phyloP scores from a whole-genome alignment of 1,140 invertebrate genomes.

The Nebria ingens region DNA sequence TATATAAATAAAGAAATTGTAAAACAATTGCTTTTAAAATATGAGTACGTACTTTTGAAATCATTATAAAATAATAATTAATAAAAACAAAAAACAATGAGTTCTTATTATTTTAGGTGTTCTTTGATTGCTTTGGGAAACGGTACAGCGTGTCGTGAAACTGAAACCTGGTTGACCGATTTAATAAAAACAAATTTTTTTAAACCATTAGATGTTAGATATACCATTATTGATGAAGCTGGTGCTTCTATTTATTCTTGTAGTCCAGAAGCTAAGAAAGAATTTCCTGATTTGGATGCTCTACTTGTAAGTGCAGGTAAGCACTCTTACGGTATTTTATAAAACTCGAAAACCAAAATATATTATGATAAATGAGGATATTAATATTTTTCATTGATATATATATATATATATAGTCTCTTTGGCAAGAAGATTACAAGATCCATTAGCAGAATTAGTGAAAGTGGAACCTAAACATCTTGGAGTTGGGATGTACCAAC shows the following conservation, averaged over 20 bases:
- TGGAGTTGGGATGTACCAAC: slow-evolving; percentile 88
- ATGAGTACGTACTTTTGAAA: too few species aligned
- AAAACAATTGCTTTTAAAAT: slow-evolving; percentile 17
- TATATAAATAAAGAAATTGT: background rate
- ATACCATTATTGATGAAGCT: slow-evolving; percentile 78
- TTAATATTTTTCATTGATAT: background rate
- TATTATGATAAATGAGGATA: slow-evolving; percentile 5
- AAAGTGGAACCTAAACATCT: slow-evolving; percentile 88
- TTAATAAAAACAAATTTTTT: slow-evolving; percentile 48
- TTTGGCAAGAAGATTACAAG: slow-evolving; percentile 74
- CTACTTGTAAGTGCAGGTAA: slow-evolving; percentile 70
- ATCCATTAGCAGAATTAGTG: slow-evolving; percentile 81
- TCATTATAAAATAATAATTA: background rate
- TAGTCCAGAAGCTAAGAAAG: slow-evolving; percentile 67
- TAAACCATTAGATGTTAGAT: slow-evolving; percentile 45
- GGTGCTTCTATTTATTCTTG: slow-evolving; percentile 88
- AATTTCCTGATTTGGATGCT: slow-evolving; percentile 72
- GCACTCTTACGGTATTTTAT: too few species aligned
- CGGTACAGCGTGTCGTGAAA: slow-evolving; percentile 78
- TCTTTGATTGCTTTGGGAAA: slow-evolving; percentile 76
- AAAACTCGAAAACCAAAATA: background rate
- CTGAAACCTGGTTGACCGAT: slow-evolving; percentile 61
- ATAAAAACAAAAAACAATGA: background rate
- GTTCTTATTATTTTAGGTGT: slow-evolving; percentile 40
- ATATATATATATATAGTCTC: slow-evolving; percentile 48